These are phyloP conservation scores for Halcyon senegalensis DNA, from an alignment of 2,113 vertebrate species.

Conservation along the genomic window DNA sequence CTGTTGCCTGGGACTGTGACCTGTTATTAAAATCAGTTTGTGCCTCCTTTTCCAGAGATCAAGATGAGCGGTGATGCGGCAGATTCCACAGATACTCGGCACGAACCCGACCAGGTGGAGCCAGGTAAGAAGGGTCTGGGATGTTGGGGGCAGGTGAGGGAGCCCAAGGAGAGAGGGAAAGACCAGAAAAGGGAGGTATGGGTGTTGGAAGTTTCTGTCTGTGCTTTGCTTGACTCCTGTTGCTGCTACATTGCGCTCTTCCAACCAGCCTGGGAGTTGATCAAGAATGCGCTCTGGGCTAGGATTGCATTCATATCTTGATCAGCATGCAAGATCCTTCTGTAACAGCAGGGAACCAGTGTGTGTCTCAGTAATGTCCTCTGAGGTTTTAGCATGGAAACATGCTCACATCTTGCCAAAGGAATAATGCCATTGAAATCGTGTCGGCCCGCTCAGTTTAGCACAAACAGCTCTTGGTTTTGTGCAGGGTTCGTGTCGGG, in stretches of 20 bases:
- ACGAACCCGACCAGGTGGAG: constrained; percentile 75
- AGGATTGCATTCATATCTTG: neutral
- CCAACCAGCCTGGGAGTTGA: neutral
- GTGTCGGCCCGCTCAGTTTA: neutral
- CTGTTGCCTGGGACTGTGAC: constrained; percentile 80
- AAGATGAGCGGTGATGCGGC: constrained; percentile 93
- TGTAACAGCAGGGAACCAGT: neutral
- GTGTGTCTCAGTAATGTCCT: neutral
- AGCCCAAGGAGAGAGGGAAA: neutral
- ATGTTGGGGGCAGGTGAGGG: neutral
- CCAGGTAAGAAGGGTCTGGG: constrained; percentile 81
- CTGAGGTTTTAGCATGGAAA: neutral
- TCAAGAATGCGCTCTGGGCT: neutral
- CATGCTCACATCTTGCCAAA: accelerated
- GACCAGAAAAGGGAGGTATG: neutral
- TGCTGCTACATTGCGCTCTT: neutral
- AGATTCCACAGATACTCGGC: constrained; percentile 83
- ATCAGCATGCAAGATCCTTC: neutral
- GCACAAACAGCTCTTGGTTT: neutral
- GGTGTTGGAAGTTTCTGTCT: neutral
- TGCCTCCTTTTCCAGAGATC: constrained; percentile 87
- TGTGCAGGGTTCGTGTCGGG: accelerated
- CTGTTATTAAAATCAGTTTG: constrained; percentile 89
- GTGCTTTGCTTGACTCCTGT: neutral
- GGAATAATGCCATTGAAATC: neutral